phyloP scores from a whole-genome alignment of 2,797 vertebrate genomes.

The Agapornis canus region DNA sequence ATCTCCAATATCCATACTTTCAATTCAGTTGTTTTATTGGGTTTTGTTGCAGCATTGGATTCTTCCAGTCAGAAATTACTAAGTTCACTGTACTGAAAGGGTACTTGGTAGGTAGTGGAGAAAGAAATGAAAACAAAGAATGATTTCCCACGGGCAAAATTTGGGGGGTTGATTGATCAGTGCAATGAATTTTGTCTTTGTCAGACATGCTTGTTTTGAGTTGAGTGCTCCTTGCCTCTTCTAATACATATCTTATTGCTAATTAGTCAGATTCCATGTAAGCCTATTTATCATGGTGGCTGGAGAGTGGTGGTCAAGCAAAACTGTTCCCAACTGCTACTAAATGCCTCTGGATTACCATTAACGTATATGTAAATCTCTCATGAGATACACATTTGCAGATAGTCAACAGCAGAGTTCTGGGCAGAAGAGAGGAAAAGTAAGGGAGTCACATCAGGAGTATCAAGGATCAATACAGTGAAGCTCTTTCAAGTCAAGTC shows the following conservation, averaged over 20 bases:
- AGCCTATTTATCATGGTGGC: background rate
- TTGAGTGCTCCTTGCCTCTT: background rate
- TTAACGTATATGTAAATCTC: background rate
- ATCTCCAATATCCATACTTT: background rate
- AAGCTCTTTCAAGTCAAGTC: background rate
- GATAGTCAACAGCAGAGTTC: background rate
- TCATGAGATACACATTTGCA: background rate
- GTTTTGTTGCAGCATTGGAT: background rate
- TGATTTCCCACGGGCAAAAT: background rate
- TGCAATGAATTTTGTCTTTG: background rate
- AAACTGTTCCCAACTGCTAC: background rate
- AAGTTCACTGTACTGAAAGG: background rate
- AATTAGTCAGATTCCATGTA: background rate
- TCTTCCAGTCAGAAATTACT: background rate
- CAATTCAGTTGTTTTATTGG: accelerated
- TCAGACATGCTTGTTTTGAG: background rate
- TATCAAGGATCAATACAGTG: background rate
- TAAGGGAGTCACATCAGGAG: background rate
- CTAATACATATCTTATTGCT: background rate
- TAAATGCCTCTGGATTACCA: background rate
- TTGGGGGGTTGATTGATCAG: background rate
- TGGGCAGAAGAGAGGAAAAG: background rate
- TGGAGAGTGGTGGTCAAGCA: background rate
- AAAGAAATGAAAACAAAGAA: background rate
- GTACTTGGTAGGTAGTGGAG: background rate